phyloP scores from a whole-genome alignment of 1,140 invertebrate genomes.

The Hestina assimilis region DNA sequence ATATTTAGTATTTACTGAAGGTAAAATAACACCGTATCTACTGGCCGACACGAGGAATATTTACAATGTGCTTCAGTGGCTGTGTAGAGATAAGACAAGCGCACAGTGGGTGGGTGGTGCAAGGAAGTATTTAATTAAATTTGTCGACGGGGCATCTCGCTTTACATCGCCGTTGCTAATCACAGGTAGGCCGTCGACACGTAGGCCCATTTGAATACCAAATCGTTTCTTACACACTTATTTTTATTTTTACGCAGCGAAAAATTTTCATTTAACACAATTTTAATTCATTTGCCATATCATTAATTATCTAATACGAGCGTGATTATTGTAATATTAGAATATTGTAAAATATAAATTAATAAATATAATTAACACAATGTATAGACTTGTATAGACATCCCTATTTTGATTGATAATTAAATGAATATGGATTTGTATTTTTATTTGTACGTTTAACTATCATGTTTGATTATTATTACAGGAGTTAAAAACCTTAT shows the following conservation, averaged over 20 bases:
- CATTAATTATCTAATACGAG: no score
- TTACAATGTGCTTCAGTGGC: conserved; percentile 25
- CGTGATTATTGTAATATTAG: no score
- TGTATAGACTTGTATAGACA: no score
- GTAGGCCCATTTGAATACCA: conserved; percentile 55
- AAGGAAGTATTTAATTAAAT: conserved; percentile 77
- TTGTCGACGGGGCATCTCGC: conserved; percentile 46
- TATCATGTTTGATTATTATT: no score
- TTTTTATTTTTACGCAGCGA: conserved; percentile 8
- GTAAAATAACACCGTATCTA: neutral
- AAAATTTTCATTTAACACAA: conserved; percentile 27
- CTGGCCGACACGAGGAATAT: conserved; percentile 17
- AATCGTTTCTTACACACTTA: conserved; percentile 38
- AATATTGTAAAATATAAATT: no score
- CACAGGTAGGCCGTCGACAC: conserved; percentile 62
- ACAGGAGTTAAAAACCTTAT: no score
- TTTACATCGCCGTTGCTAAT: conserved; percentile 64
- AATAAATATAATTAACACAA: no score
- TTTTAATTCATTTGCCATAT: no score
- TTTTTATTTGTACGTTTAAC: no score
- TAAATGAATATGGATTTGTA: no score
- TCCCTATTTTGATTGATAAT: no score
- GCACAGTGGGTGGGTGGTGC: conserved; percentile 44
- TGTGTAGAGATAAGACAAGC: conserved; percentile 34
- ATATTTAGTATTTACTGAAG: conserved; percentile 10